phyloP scores from a whole-genome alignment of 2,888 invertebrate species.

The Drosophila atripex region DNA sequence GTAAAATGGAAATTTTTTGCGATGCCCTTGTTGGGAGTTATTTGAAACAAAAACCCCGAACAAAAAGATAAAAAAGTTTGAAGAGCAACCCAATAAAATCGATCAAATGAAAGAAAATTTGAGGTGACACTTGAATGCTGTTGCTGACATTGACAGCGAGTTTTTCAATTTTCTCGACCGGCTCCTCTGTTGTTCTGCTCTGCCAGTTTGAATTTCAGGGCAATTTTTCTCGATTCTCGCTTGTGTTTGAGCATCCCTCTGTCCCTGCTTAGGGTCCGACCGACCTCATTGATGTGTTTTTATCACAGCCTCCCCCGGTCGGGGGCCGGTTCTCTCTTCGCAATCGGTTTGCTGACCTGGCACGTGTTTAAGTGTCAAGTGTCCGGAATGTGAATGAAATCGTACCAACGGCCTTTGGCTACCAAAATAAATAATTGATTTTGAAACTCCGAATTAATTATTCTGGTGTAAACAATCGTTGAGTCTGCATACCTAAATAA shows the following conservation, averaged over 20 bases:
- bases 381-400: background rate
- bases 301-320: constrained; percentile 11
- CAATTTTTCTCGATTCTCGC: constrained; percentile 6
- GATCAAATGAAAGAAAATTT: constrained; percentile 44
- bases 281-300: constrained; percentile 33
- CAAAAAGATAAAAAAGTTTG: constrained; percentile 30
- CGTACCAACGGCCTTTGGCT: constrained; percentile 12
- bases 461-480: constrained; percentile 20
- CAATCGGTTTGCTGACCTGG: constrained; percentile 26
- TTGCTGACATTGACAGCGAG: constrained; percentile 53
- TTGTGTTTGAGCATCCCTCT: constrained; percentile 2
- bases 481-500: constrained; percentile 33
- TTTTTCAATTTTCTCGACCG: constrained; percentile 30
- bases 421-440: constrained; percentile 36
- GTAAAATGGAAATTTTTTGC: constrained; percentile 44
- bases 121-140: constrained; percentile 62
- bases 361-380: constrained; percentile 48
- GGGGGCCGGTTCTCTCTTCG: background rate
- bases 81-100: constrained; percentile 34
- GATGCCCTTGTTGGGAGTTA: constrained; percentile 28
- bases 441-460: constrained; percentile 54
- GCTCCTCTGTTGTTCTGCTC: constrained; percentile 6
- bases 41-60: constrained; percentile 34
- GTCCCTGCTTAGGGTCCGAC: constrained; percentile 16
- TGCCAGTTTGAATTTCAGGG: constrained; percentile 37